Percentiles rank a stretch among this genome's conserved stretches.
Evolutionary conservation across 92 coral and sea anemone genomes (phyloP).

Genomic region (Epizoanthus fatuus): DNA sequence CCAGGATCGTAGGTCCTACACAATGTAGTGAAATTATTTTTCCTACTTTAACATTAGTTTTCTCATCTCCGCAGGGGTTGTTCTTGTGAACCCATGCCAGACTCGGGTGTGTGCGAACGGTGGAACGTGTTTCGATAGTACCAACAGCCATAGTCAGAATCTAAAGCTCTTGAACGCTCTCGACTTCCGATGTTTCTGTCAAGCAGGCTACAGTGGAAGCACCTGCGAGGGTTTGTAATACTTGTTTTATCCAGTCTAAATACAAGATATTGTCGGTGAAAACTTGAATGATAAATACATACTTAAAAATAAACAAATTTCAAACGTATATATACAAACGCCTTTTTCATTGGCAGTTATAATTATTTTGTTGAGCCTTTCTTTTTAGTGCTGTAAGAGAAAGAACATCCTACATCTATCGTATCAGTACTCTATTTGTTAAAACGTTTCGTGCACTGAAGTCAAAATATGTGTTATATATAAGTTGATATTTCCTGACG

Average conservation of each 20-base stretch:
- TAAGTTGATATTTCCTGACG: no score
- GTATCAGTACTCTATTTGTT: no score
- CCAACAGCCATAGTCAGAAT: slow-evolving; percentile 87
- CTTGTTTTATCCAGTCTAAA: not conserved
- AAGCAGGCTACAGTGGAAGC: slow-evolving; percentile 77
- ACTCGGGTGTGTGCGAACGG: slow-evolving; percentile 87
- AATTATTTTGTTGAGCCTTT: no score
- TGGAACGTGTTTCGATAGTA: slow-evolving; percentile 94
- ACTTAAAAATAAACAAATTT: no score
- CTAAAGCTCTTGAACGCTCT: slow-evolving; percentile 85
- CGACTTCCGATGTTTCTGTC: slow-evolving; percentile 88
- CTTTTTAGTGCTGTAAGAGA: no score
- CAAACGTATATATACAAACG: no score
- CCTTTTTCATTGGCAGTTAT: no score
- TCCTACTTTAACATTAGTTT: not conserved
- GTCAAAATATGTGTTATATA: no score
- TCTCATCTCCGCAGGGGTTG: slow-evolving; percentile 62
- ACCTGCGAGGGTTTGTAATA: slow-evolving; percentile 76
- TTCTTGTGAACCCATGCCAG: slow-evolving; percentile 85
- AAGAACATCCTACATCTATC: no score
- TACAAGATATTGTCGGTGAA: not conserved
- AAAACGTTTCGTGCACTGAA: no score
- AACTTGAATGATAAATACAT: not conserved
- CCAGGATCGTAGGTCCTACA: no score
- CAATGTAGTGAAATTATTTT: no score